phyloP scores from a whole-genome alignment of 2,888 invertebrate species.

The Sphaerophoria taeniata region DNA sequence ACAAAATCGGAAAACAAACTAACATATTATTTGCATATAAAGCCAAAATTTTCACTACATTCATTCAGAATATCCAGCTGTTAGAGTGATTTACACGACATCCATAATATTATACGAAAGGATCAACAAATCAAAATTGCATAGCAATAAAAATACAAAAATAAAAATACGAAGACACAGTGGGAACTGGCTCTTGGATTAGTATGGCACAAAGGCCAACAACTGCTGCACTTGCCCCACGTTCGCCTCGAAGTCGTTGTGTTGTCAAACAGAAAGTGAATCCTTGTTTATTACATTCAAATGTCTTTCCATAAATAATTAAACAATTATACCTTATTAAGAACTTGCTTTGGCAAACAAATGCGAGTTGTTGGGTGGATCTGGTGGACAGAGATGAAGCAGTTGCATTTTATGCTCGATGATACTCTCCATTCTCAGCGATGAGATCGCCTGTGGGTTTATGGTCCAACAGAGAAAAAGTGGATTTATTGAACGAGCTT shows the following conservation, averaged over 20 bases:
- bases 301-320: slow-evolving; percentile 46
- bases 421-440: neutral
- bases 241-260: too few relatives aligned
- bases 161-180: neutral
- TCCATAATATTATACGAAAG: neutral
- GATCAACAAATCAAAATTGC: slow-evolving; percentile 30
- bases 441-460: neutral
- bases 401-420: neutral
- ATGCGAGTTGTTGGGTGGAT: neutral
- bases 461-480: neutral
- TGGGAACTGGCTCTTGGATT: too few relatives aligned
- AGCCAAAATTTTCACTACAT: neutral
- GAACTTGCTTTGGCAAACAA: neutral
- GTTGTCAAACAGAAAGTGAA: neutral
- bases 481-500: slow-evolving; percentile 17
- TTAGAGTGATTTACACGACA: too few relatives aligned
- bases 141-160: neutral
- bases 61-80: too few relatives aligned
- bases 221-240: too few relatives aligned
- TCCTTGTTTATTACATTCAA: slow-evolving; percentile 42
- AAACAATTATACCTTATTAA: slow-evolving; percentile 52
- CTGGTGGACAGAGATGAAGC: neutral
- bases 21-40: slow-evolving; percentile 6
- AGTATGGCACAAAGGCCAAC: too few relatives aligned
- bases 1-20: too few relatives aligned